phyloP scores from a whole-genome alignment of 2,113 vertebrate genomes.

The Pipa parva region DNA sequence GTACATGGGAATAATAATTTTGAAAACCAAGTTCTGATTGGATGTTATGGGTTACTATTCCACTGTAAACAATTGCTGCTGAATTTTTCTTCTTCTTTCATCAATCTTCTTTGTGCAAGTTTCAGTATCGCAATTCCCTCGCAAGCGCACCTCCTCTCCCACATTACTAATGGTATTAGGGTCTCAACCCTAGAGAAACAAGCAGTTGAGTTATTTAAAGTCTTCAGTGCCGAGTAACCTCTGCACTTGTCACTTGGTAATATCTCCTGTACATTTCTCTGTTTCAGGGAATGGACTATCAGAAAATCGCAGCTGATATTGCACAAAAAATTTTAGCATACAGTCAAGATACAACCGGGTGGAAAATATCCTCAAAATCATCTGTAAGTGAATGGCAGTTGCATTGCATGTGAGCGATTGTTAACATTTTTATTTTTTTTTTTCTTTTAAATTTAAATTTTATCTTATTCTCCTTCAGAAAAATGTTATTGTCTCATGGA shows the following conservation, averaged over 20 bases:
- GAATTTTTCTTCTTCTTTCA: too few relatives aligned
- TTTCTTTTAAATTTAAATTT: constrained; percentile 45
- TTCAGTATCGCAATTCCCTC: too few relatives aligned
- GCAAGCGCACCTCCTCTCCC: too few relatives aligned
- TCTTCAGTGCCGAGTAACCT: not conserved
- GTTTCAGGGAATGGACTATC: constrained; percentile 56
- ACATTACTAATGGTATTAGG: too few relatives aligned
- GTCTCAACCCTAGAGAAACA: too few relatives aligned
- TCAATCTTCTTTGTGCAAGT: too few relatives aligned
- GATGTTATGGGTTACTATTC: too few relatives aligned
- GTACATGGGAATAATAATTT: too few relatives aligned
- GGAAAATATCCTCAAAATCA: constrained; percentile 59
- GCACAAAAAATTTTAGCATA: constrained; percentile 53
- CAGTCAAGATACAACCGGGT: constrained; percentile 53
- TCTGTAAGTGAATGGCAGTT: constrained; percentile 56
- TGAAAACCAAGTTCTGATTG: too few relatives aligned
- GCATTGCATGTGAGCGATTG: not conserved
- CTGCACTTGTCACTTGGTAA: not conserved
- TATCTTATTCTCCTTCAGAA: constrained; percentile 57
- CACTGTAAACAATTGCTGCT: too few relatives aligned
- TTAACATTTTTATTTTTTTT: not conserved
- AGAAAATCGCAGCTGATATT: constrained; percentile 49
- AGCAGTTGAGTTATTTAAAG: too few relatives aligned
- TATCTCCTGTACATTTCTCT: not conserved
- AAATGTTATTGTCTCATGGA: constrained; percentile 56